phyloP scores from a whole-genome alignment of 2,113 vertebrate genomes.

The Anhinga rufa region DNA sequence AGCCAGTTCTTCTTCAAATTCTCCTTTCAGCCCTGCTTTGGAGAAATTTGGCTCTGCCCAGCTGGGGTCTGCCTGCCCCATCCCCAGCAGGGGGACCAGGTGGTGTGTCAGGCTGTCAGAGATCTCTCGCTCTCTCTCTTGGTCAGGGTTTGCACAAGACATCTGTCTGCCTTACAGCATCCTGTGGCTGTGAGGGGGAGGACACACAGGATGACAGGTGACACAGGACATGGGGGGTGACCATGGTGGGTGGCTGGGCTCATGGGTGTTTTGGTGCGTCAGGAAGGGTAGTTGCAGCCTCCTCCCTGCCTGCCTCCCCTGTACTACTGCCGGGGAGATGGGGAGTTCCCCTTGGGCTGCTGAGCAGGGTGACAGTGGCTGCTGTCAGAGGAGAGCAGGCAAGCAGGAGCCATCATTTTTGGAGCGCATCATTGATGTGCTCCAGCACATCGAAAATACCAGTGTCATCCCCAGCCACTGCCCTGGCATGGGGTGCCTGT shows the following conservation, averaged over 20 bases:
- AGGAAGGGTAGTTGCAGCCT: neutral
- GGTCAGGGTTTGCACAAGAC: neutral
- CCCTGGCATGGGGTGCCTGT: accelerated
- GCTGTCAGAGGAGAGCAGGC: neutral
- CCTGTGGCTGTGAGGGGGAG: neutral
- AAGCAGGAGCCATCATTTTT: neutral
- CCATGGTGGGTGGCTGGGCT: neutral
- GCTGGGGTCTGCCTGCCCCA: neutral
- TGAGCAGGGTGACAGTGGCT: neutral
- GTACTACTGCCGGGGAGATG: accelerated
- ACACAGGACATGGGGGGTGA: neutral
- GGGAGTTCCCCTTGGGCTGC: neutral
- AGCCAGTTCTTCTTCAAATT: neutral
- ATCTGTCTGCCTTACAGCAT: neutral
- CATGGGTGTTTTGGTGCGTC: neutral
- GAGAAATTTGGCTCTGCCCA: neutral
- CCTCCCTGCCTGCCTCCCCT: neutral
- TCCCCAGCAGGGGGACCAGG: neutral
- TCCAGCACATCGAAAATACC: neutral
- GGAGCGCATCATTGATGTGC: neutral
- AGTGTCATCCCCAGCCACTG: neutral
- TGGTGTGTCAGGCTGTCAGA: neutral
- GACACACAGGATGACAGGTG: neutral
- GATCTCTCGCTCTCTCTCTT: neutral
- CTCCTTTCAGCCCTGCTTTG: neutral